These are phyloP conservation scores for Sminthurinus aureus DNA, from an alignment of 2,888 invertebrate genomes.

Conservation along the genomic window DNA sequence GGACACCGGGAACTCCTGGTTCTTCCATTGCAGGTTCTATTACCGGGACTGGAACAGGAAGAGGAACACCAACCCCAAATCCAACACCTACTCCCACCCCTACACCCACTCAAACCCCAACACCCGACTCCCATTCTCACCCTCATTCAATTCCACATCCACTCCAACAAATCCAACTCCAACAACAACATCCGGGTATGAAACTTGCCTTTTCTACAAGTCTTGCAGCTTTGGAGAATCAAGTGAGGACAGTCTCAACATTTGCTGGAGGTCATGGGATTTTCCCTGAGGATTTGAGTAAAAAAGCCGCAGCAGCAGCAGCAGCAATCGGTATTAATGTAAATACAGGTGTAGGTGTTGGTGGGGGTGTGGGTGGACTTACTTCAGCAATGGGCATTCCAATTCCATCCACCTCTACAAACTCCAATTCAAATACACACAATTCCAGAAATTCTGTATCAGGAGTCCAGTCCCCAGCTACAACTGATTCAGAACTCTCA, in stretches of 20 bases:
- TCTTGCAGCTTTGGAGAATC: constrained; percentile 43
- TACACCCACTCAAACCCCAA: too few relatives aligned
- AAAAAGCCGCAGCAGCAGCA: constrained; percentile 9
- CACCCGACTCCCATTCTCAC: too few relatives aligned
- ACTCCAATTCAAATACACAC: background rate
- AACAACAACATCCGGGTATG: background rate
- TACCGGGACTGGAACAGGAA: too few relatives aligned
- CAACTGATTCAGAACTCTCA: constrained; percentile 30
- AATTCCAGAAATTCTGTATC: background rate
- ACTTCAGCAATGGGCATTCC: background rate
- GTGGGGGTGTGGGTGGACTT: background rate
- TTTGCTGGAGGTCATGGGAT: constrained; percentile 25
- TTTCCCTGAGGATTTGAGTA: constrained; percentile 34
- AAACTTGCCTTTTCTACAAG: constrained; percentile 28
- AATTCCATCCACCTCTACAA: background rate
- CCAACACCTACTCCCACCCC: background rate
- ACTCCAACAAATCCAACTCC: background rate
- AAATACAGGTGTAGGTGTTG: background rate
- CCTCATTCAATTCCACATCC: background rate
- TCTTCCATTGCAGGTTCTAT: too few relatives aligned
- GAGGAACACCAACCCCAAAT: background rate
- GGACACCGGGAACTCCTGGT: background rate
- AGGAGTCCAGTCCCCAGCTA: constrained; percentile 1
- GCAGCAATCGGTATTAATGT: background rate
- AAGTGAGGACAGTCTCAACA: constrained; percentile 41